Percentiles rank a stretch among this genome's conserved stretches.
Evolutionary conservation across 2,888 invertebrate species (phyloP).

Genomic region (Synanthedon tipuliformis): DNA sequence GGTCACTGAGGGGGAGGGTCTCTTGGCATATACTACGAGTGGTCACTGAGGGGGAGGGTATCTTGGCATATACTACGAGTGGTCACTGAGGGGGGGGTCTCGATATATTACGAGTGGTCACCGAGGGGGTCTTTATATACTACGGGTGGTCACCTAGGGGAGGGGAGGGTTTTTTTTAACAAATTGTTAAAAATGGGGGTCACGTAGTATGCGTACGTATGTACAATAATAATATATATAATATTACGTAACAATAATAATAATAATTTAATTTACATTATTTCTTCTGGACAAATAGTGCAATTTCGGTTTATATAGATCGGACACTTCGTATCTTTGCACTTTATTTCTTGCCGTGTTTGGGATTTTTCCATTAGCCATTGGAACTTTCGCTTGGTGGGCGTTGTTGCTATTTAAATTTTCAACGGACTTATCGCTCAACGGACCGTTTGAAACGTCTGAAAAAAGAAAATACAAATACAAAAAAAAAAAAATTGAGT

Average conservation of each 20-base stretch:
- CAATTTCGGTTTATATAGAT: conserved; percentile 56
- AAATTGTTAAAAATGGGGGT: too few relatives aligned
- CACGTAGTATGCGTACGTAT: too few relatives aligned
- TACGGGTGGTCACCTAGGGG: too few relatives aligned
- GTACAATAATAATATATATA: too few relatives aligned
- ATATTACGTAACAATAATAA: neutral
- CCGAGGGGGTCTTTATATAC: too few relatives aligned
- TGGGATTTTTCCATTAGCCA: conserved; percentile 42
- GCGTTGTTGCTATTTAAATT: conserved; percentile 47
- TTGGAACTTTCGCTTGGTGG: conserved; percentile 6
- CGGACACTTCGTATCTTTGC: conserved; percentile 53
- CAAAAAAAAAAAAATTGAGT: neutral
- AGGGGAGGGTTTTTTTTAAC: too few relatives aligned
- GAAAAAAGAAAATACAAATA: conserved; percentile 11
- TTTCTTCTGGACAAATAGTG: conserved; percentile 54
- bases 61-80: too few relatives aligned
- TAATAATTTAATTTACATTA: conserved; percentile 34
- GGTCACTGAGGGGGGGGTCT: too few relatives aligned
- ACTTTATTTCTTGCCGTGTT: conserved; percentile 28
- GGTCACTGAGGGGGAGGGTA: too few relatives aligned
- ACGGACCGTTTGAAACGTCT: conserved; percentile 56
- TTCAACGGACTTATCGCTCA: conserved; percentile 62
- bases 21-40: too few relatives aligned
- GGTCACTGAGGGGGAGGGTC: too few relatives aligned
- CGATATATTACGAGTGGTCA: too few relatives aligned